phyloP scores from a whole-genome alignment of 1,140 invertebrate species.

The Cotesia chilonis region DNA sequence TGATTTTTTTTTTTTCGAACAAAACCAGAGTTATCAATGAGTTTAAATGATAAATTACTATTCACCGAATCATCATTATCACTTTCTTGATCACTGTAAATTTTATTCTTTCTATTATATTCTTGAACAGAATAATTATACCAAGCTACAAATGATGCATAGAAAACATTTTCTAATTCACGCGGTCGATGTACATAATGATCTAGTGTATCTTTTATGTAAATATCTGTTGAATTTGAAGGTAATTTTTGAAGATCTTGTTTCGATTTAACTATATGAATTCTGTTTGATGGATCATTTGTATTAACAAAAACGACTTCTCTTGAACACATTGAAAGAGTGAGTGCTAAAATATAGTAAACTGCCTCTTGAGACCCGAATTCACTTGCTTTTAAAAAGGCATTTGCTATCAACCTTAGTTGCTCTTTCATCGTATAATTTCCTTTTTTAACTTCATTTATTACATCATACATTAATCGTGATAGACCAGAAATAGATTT shows the following conservation, averaged over 20 bases:
- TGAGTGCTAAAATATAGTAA: conserved; percentile 43
- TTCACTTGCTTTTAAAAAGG: conserved; percentile 10
- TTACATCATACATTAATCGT: too few species aligned
- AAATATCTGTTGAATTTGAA: conserved; percentile 29
- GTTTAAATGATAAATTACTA: not conserved
- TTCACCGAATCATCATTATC: conserved; percentile 15
- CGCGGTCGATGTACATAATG: conserved; percentile 20
- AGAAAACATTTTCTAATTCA: conserved; percentile 24
- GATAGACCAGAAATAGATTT: too few species aligned
- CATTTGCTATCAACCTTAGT: conserved; percentile 37
- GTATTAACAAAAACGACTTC: conserved; percentile 24
- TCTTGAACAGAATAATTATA: conserved; percentile 14
- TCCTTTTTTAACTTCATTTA: too few species aligned
- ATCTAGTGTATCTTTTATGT: conserved; percentile 35
- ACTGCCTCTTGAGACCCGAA: conserved; percentile 48
- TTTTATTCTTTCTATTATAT: conserved; percentile 15
- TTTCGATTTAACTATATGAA: conserved; percentile 26
- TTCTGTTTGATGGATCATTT: conserved; percentile 22
- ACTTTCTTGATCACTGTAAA: conserved; percentile 14
- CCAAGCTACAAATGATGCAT: conserved; percentile 28
- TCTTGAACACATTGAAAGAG: conserved; percentile 34
- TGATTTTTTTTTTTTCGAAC: conserved; percentile 7
- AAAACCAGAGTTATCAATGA: too few species aligned
- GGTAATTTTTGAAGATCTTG: conserved; percentile 19
- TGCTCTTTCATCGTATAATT: conserved; percentile 39